phyloP scores from a whole-genome alignment of 1,140 invertebrate species.

The Leptinotarsa lineolata region DNA sequence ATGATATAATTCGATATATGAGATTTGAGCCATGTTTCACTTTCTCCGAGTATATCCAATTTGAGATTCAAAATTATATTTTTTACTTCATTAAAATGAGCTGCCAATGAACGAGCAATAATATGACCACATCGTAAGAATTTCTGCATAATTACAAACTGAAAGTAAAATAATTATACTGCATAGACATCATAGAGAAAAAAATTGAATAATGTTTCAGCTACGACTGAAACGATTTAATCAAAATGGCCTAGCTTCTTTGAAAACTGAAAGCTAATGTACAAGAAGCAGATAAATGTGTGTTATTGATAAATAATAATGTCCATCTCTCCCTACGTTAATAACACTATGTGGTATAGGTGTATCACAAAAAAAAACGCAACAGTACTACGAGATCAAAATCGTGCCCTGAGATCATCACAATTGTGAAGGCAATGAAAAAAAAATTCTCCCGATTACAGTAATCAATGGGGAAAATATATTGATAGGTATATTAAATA shows the following conservation, averaged over 20 bases:
- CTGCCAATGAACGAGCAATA: conserved; percentile 10
- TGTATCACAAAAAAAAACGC: conserved; percentile 3
- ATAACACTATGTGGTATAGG: conserved; percentile 14
- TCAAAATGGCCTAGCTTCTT: background rate
- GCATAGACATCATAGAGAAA: background rate
- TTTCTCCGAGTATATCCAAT: background rate
- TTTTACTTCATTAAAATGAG: conserved; percentile 17
- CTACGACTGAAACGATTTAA: conserved; percentile 7
- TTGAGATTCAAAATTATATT: conserved; percentile 6
- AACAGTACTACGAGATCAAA: too few species aligned
- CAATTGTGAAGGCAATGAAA: background rate
- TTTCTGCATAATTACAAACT: conserved; percentile 8
- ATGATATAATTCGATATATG: conserved; percentile 2
- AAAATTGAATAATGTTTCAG: background rate
- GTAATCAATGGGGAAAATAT: background rate
- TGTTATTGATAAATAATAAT: conserved; percentile 7
- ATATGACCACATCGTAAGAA: conserved; percentile 12
- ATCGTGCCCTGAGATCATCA: conserved; percentile 4
- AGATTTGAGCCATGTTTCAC: conserved; percentile 12
- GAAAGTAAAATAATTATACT: background rate
- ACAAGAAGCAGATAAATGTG: background rate
- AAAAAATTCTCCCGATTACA: conserved; percentile 3
- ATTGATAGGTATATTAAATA: background rate
- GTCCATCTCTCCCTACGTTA: background rate
- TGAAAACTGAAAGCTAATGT: background rate